Conservation (phyloP, 1,140 invertebrate genomes). For the Tribolium madens region DNA sequence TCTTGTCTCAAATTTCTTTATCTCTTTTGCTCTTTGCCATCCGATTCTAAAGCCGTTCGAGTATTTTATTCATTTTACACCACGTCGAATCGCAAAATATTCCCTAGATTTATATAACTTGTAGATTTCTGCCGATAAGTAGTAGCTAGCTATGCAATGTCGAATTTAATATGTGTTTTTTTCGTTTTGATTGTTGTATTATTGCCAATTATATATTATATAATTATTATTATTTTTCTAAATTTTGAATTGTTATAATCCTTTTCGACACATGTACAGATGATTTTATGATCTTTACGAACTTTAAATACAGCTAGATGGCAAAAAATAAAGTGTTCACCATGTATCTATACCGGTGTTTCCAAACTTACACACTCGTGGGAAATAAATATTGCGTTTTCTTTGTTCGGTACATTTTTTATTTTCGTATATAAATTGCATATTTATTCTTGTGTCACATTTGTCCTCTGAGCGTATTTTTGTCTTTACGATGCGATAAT, state of each 20-base stretch:
- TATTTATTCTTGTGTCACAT: conserved; percentile 10
- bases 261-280: no score
- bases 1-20: conserved; percentile 62
- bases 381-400: no score
- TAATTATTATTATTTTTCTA: no score
- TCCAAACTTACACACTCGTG: no score
- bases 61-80: conserved; percentile 61
- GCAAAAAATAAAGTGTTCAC: no score
- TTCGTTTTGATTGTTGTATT: no score
- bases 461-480: background rate
- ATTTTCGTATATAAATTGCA: conserved; percentile 6
- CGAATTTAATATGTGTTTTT: no score
- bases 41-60: conserved; percentile 56
- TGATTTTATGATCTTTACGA: no score
- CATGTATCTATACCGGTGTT: no score
- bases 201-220: no score
- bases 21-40: conserved; percentile 58
- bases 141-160: background rate
- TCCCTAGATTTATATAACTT: conserved; percentile 47
- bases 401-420: background rate
- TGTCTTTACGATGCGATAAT: conserved; percentile 8
- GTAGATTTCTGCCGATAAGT: conserved; percentile 50
- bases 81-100: conserved; percentile 50
- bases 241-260: no score
- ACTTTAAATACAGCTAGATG: no score